Evolutionary conservation across 2,113 vertebrate species (phyloP), one percentile per base, ranked within the genome.

Genomic region (Mus spicilegus): DNA sequence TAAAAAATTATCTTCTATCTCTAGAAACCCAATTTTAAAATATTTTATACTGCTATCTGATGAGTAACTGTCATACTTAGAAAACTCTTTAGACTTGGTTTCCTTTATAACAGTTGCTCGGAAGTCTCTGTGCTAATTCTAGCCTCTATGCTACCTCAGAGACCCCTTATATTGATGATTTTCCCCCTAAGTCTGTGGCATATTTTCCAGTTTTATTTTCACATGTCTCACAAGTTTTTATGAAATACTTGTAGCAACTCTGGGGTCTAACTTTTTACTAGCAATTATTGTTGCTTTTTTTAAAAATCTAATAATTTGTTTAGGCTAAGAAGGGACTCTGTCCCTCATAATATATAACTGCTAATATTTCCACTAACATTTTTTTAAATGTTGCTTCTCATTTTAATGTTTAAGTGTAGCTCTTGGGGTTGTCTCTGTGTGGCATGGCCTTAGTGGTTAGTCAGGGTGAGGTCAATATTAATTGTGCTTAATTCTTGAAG

Each of bases 1-100:
- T 42, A 42, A 49, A 49, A 42, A 28, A 7, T n/a, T 84, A 33
- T 13, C 13, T 58, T 89, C 56, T 26, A 33, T 49, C 24, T 36
- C 46, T 26, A 92, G 86, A 89, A 65, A 49, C 5, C 16, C 24
- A 39, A 24, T 75, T 88, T 92, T 13, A 89, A 67, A 69, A 72
- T n/a, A 72, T 39, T n/a, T 39, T 84, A 33, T 84, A 46, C 28
- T 89, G 17, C 58, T 89, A 30, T 69, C 49, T 75, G 69, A 75
- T 92, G 28, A 67, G n/a, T 89, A 54, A 87, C n/a, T 72, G 46
- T 81, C 28, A 61, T 39, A 75, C 56, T 36, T 81, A 22, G 28
- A 78, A 91, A 63, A 69, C n/a, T 92, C 5, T 54, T 92, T 76
- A 95, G 36, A n/a, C 26, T 39, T 69, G n/a, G 16, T 51, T 92